Base-by-base conservation (phyloP, 37 sponge, comb jelly and placozoan species). In the Lycopodina hypogea region DNA sequence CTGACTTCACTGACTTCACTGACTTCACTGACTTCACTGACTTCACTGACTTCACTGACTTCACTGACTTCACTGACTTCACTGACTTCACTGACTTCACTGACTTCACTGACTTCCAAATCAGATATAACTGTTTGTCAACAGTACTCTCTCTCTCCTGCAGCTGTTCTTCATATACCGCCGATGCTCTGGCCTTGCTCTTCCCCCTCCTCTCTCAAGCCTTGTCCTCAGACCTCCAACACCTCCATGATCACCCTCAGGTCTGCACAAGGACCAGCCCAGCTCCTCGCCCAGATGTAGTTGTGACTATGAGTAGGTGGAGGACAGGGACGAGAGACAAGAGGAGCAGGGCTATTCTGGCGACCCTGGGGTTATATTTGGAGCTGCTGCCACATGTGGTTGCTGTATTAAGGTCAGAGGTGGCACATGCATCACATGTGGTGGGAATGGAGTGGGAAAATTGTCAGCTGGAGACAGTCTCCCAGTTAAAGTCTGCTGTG, bases 201-300 rank as follows among this genome's bases (percentile, higher is more conserved):
- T 61, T 76, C 22, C 76, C 76, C 11, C 61, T 76, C 40, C 76
- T 76, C 45, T 14, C 41, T 41, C 76, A 76, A 58, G 19, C 56
- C 22, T 59, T 41, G 24, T 60, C 62, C 1, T 28, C 42, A 26
- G 61, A 76, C 33, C 24, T 40, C 53, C 79, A 33, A 38, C 56
- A 19, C 42, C 65, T 11, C 1, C 55, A 23, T 56, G 68, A 14
- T 78, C 68, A 34, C n/a, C 53, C 56, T 24, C 79, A 33, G 19
- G 50, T 42, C n/a, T 42, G 30, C 3, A 7, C 39, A 22, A 18
- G 51, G 2, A 41, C 45, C 2, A 42, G 6, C 4, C 23, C 12
- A 23, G n/a, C 21, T 42, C 17, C 3, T 19, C 6, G 30, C 50
- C n/a, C 45, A 59, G 60, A 59, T 17, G 28, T 26, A 59, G n/a